Evolutionary conservation across 1,140 invertebrate genomes (phyloP).

Genomic region (Pogonomyrmex barbatus): DNA sequence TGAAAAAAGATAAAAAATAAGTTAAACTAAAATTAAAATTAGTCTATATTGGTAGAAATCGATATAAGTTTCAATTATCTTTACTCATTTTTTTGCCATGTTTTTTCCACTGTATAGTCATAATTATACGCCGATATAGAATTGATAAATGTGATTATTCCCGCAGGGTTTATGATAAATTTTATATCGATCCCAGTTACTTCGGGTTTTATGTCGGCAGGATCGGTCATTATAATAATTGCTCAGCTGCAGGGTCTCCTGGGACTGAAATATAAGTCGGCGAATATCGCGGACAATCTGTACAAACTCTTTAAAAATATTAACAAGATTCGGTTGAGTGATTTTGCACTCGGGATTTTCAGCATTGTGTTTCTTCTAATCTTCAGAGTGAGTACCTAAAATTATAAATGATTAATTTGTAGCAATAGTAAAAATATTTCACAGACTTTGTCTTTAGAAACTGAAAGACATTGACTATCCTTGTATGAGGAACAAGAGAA

Average conservation of each 20-base stretch:
- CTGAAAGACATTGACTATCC: constrained; percentile 88
- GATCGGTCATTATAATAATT: constrained; percentile 95
- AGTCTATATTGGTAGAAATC: no score
- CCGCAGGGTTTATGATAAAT: constrained; percentile 95
- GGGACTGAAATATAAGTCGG: constrained; percentile 89
- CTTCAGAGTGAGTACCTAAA: constrained; percentile 87
- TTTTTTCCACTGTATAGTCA: neutral
- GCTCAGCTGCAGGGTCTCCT: constrained; percentile 95
- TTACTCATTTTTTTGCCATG: neutral
- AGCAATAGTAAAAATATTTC: neutral
- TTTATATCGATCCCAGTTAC: constrained; percentile 97
- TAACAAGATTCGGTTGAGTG: constrained; percentile 86
- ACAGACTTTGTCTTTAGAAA: constrained; percentile 86
- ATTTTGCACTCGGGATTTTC: constrained; percentile 88
- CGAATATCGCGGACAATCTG: constrained; percentile 88
- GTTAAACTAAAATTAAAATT: no score
- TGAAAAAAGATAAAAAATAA: no score
- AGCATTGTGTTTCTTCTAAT: constrained; percentile 89
- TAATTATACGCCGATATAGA: neutral
- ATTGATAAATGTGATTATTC: constrained; percentile 23
- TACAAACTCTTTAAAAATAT: constrained; percentile 88
- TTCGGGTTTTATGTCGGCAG: constrained; percentile 96
- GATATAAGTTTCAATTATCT: neutral
- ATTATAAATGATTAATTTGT: constrained; percentile 39
- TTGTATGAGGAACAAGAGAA: constrained; percentile 69